Percentiles rank a stretch among this genome's conserved stretches.
Evolutionary conservation across 2,888 invertebrate genomes (phyloP).

Genomic region (Coecobrya sp.): DNA sequence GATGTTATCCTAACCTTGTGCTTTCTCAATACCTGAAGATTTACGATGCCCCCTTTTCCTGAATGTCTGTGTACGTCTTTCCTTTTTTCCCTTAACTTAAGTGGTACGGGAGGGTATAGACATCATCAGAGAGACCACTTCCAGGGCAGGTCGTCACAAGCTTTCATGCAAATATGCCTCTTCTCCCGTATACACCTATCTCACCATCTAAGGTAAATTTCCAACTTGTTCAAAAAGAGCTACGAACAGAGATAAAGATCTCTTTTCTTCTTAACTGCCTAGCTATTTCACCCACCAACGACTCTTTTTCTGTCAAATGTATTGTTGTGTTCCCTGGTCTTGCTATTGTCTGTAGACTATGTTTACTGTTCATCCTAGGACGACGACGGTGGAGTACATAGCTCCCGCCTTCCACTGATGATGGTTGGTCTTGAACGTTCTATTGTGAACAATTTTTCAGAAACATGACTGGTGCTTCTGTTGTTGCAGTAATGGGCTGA

Average conservation of each 20-base stretch:
- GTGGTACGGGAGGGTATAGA: background rate
- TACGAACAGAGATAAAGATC: conserved; percentile 58
- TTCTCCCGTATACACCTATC: background rate
- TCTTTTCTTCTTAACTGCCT: conserved; percentile 42
- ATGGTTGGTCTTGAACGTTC: conserved; percentile 13
- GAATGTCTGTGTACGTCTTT: background rate
- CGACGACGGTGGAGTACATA: background rate
- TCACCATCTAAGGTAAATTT: background rate
- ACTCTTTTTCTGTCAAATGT: conserved; percentile 43
- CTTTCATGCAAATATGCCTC: conserved; percentile 23
- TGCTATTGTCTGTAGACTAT: conserved; percentile 15
- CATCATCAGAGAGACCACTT: background rate
- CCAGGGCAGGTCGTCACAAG: conserved; percentile 8
- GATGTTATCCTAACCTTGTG: conserved; percentile 54
- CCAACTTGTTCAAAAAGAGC: conserved; percentile 18
- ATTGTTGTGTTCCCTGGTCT: background rate
- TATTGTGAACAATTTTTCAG: conserved; percentile 43
- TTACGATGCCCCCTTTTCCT: conserved; percentile 62
- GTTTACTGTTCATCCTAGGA: background rate
- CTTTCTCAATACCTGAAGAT: conserved; percentile 63
- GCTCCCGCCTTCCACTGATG: background rate
- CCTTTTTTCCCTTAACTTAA: background rate
- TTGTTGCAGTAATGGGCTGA: conserved; percentile 47
- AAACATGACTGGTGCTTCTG: conserved; percentile 34
- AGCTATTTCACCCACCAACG: conserved; percentile 69